Conservation (phyloP, 2,888 invertebrate genomes). For the Clunio marinus region DNA sequence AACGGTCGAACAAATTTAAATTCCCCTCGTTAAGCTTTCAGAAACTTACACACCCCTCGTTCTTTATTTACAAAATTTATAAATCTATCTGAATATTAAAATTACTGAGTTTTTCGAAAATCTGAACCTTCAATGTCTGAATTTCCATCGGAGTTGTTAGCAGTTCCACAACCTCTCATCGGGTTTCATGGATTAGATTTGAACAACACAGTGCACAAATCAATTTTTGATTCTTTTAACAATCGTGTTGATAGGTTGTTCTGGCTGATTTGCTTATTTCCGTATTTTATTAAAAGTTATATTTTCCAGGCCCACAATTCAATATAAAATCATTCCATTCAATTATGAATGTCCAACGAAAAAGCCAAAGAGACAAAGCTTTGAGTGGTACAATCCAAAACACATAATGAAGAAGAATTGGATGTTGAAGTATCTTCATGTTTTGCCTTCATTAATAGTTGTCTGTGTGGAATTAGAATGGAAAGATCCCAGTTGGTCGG, state of each 20-base stretch:
- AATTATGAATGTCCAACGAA: slow-evolving; percentile 84
- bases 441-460: slow-evolving; percentile 88
- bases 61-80: not conserved
- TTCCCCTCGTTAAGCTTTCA: no score
- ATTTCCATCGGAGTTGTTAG: slow-evolving; percentile 78
- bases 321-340: slow-evolving; percentile 74
- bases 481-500: slow-evolving; percentile 92
- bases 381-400: slow-evolving; percentile 93
- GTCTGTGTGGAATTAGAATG: slow-evolving; percentile 97
- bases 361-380: slow-evolving; percentile 81
- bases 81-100: not conserved
- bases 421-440: slow-evolving; percentile 87
- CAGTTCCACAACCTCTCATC: slow-evolving; percentile 79
- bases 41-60: not conserved
- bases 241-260: slow-evolving; percentile 70
- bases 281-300: not conserved
- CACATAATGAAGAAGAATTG: slow-evolving; percentile 92
- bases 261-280: no score
- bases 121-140: not conserved
- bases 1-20: no score
- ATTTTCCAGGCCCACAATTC: slow-evolving; percentile 67
- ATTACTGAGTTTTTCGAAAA: not conserved
- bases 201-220: slow-evolving; percentile 81
- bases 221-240: slow-evolving; percentile 90
- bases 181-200: slow-evolving; percentile 85